Conservation (phyloP, 1,140 invertebrate species). For the Ooceraea biroi region DNA sequence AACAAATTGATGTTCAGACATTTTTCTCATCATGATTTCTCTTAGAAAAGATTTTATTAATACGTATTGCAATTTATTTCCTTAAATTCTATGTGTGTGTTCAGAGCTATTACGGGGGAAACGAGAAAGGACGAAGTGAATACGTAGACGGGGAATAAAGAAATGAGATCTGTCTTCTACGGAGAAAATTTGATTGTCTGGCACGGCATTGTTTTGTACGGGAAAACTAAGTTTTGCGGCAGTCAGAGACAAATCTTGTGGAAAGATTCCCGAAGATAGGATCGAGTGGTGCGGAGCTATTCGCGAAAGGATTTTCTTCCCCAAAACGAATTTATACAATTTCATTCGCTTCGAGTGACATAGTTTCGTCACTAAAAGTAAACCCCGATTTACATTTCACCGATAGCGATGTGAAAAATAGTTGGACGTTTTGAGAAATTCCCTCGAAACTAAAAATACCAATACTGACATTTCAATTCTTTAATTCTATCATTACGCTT, state of each 20-base stretch:
- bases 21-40: neutral
- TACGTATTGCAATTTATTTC: neutral
- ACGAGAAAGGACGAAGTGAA: neutral
- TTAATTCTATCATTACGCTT: neutral
- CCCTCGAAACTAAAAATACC: neutral
- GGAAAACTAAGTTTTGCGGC: conserved; percentile 1
- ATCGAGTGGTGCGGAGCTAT: neutral
- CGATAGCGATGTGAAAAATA: neutral
- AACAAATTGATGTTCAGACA: no score
- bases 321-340: conserved; percentile 31
- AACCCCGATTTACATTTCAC: neutral
- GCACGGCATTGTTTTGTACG: conserved; percentile 17
- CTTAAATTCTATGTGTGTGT: neutral
- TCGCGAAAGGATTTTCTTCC: neutral
- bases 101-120: neutral
- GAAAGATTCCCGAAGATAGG: neutral
- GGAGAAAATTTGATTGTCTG: conserved; percentile 46
- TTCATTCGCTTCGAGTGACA: neutral
- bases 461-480: neutral
- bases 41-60: neutral
- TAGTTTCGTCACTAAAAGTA: neutral
- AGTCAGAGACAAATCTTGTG: conserved; percentile 36
- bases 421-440: neutral
- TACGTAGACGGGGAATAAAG: neutral
- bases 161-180: conserved; percentile 13